These are phyloP conservation scores for Ephialtes manifestator DNA, from an alignment of 2,888 invertebrate genomes.

Conservation along the genomic window DNA sequence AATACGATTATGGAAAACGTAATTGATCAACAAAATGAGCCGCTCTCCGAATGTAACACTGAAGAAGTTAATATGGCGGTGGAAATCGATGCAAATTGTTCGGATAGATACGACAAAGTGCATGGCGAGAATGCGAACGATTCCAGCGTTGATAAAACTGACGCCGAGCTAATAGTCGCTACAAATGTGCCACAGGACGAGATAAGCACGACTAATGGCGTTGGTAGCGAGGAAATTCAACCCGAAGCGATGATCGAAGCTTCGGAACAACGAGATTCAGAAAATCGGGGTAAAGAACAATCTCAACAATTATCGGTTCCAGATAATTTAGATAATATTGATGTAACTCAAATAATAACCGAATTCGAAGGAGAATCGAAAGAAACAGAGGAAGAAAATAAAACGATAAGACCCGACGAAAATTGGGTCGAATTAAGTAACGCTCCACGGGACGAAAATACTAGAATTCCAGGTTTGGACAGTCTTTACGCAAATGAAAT, in stretches of 20 bases:
- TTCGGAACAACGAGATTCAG: neutral
- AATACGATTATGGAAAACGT: neutral
- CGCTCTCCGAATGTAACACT: neutral
- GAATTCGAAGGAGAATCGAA: neutral
- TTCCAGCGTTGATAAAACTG: neutral
- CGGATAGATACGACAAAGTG: neutral
- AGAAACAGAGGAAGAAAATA: neutral
- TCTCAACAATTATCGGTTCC: neutral
- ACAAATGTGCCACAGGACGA: neutral
- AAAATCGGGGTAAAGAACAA: neutral
- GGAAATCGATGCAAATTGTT: neutral
- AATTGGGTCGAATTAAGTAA: neutral
- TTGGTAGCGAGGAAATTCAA: neutral
- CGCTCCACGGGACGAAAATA: neutral
- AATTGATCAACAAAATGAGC: neutral
- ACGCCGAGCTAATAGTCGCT: neutral
- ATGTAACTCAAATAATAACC: neutral
- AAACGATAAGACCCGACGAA: neutral
- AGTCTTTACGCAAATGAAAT: neutral
- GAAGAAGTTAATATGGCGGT: neutral
- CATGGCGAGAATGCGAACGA: neutral
- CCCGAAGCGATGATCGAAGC: neutral
- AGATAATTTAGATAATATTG: neutral
- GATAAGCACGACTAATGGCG: neutral
- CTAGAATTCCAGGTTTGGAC: slow-evolving; percentile 16